These are phyloP conservation scores for Epinephelus lanceolatus DNA, from an alignment of 2,113 vertebrate genomes.

Conservation along the genomic window DNA sequence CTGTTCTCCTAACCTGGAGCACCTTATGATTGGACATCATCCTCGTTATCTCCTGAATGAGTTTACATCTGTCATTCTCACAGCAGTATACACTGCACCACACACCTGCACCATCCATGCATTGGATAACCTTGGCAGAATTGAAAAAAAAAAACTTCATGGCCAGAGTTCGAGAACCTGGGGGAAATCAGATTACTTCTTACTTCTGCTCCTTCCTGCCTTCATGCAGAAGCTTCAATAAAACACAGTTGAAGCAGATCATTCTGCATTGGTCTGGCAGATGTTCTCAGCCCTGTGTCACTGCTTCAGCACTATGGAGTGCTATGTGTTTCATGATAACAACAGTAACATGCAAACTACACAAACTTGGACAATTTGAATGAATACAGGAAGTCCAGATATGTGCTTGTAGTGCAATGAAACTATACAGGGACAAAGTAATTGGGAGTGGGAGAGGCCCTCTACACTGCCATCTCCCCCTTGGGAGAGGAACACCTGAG, in stretches of 20 bases:
- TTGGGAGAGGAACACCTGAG: background rate
- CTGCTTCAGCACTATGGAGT: background rate
- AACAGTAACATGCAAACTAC: background rate
- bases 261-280: background rate
- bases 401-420: too few species aligned
- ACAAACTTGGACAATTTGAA: too few species aligned
- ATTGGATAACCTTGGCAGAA: background rate
- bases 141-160: background rate
- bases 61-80: background rate
- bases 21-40: too few species aligned
- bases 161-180: background rate
- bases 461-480: background rate
- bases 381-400: too few species aligned
- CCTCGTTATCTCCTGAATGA: too few species aligned
- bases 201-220: too few species aligned
- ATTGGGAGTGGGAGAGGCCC: background rate
- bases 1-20: too few species aligned
- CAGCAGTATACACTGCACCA: background rate
- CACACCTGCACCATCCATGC: background rate
- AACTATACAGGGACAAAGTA: background rate
- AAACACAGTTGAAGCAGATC: background rate
- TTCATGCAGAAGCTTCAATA: too few species aligned
- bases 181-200: too few species aligned
- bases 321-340: background rate
- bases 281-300: background rate